Conservation (phyloP, 2,797 vertebrate genomes). For the Erpetoichthys calabaricus region DNA sequence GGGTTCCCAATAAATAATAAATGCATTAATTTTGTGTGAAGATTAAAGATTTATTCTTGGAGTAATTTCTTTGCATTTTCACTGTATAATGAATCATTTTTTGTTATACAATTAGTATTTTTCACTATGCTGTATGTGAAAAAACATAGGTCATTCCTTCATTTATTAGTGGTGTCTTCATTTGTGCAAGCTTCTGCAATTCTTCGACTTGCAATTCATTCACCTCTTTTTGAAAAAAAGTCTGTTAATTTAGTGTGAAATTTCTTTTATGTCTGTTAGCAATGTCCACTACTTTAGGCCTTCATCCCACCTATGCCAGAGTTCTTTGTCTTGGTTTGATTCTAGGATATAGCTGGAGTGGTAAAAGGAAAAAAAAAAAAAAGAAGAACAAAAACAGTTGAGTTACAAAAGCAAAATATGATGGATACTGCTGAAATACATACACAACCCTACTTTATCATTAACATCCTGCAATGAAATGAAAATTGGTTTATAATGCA, state of each 20-base stretch:
- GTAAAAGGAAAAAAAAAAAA: conserved; percentile 16
- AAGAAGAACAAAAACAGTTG: not conserved
- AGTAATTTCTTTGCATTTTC: too few relatives aligned
- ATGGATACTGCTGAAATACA: too few relatives aligned
- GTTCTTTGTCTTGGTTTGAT: conserved; percentile 85
- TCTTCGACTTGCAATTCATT: not conserved
- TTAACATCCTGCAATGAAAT: too few relatives aligned
- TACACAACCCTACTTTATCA: too few relatives aligned
- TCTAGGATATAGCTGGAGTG: conserved; percentile 73
- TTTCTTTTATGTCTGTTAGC: not conserved
- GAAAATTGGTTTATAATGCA: not conserved
- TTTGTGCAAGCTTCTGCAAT: not conserved
- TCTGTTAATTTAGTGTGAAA: not conserved
- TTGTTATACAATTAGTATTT: too few relatives aligned
- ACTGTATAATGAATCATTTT: too few relatives aligned
- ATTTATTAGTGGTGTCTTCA: not conserved
- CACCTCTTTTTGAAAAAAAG: not conserved
- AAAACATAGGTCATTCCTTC: not conserved
- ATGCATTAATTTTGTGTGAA: too few relatives aligned
- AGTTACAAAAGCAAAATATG: too few relatives aligned
- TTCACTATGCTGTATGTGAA: too few relatives aligned
- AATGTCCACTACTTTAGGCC: not conserved
- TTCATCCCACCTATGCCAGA: conserved; percentile 55
- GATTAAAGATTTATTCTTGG: too few relatives aligned
- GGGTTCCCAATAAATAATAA: too few relatives aligned